Evolutionary conservation across 2,113 vertebrate species (phyloP).

Genomic region (Boulengeromyrus knoepffleri): DNA sequence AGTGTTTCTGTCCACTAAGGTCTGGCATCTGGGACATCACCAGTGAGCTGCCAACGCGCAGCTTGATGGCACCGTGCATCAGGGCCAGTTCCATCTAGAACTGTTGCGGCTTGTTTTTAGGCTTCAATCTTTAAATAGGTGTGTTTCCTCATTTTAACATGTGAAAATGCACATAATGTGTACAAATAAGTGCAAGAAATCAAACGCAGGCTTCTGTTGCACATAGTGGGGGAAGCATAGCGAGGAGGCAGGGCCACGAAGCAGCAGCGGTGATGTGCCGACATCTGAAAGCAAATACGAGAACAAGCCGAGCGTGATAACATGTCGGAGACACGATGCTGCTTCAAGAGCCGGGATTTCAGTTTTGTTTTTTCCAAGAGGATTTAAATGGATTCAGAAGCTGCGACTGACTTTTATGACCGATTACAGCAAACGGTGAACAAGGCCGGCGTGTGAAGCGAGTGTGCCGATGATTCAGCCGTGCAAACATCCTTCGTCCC

Average conservation of each 20-base stretch:
- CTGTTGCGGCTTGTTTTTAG: neutral
- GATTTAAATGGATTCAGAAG: neutral
- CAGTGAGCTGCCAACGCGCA: neutral
- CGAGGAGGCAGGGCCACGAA: neutral
- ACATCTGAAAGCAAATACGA: neutral
- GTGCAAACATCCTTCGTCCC: neutral
- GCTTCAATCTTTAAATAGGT: neutral
- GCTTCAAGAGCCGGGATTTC: neutral
- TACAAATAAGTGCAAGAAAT: neutral
- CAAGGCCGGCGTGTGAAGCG: neutral
- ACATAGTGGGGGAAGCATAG: neutral
- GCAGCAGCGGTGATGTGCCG: neutral
- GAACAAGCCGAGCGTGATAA: neutral
- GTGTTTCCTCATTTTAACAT: neutral
- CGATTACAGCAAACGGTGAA: neutral
- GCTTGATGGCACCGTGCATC: neutral
- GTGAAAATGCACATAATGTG: neutral
- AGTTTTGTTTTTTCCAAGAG: neutral
- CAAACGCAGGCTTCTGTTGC: neutral
- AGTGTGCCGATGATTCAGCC: neutral
- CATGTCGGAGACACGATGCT: neutral
- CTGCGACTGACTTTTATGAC: neutral
- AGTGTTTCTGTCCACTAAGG: neutral
- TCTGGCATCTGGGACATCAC: neutral
- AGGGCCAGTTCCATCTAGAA: neutral